Percentiles rank a stretch among this genome's conserved stretches.
Conservation (phyloP, 1,140 invertebrate genomes). For the Neocloeon triangulifer region DNA sequence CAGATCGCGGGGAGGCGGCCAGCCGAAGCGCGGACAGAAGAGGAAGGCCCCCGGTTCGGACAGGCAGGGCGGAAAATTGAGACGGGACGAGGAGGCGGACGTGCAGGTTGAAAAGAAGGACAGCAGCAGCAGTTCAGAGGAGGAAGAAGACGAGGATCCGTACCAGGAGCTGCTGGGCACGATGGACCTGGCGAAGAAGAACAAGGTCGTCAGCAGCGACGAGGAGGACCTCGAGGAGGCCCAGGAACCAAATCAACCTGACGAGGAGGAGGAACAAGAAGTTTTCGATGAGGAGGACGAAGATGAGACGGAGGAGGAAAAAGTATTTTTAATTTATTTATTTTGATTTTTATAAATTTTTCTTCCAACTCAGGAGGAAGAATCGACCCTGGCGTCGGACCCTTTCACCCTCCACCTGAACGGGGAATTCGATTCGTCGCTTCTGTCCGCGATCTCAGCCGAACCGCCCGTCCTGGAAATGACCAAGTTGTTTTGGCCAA, state of each 20-base stretch:
- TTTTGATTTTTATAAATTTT: too few relatives aligned
- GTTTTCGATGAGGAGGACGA: constrained; percentile 11
- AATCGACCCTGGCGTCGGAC: constrained; percentile 25
- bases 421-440: constrained; percentile 31
- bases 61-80: constrained; percentile 18
- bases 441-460: constrained; percentile 27
- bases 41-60: constrained; percentile 17
- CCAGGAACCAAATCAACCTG: constrained; percentile 5
- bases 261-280: constrained; percentile 12
- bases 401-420: constrained; percentile 37
- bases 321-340: constrained; percentile 7
- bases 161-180: constrained; percentile 26
- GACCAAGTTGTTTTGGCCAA: constrained; percentile 25
- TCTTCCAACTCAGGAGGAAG: constrained; percentile 16
- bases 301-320: constrained; percentile 12
- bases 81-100: constrained; percentile 11
- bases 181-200: constrained; percentile 17
- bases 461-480: constrained; percentile 16
- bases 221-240: constrained; percentile 4
- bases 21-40: constrained; percentile 10
- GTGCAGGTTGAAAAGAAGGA: constrained; percentile 9
- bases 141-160: constrained; percentile 25
- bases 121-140: constrained; percentile 11
- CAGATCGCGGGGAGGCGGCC: constrained; percentile 9
- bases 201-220: too few relatives aligned